Percentiles rank a stretch among this genome's conserved stretches.
These are phyloP conservation scores for Gallinago paraguaiae DNA, from an alignment of 2,113 vertebrate genomes.

Conservation along the genomic window DNA sequence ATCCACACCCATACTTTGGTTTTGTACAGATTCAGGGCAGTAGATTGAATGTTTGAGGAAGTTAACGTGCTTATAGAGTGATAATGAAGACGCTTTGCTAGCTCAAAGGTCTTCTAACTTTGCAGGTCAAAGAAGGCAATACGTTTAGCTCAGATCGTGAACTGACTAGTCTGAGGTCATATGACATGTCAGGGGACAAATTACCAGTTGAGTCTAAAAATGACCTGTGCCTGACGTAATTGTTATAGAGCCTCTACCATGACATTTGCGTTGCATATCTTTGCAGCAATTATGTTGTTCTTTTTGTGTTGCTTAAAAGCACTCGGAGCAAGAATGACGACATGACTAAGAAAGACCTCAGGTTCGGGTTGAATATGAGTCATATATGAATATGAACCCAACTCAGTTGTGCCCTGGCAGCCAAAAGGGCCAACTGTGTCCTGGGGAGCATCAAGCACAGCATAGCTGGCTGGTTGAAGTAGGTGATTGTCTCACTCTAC, in stretches of 20 bases:
- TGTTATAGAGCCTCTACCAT: neutral
- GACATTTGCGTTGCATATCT: conserved; percentile 31
- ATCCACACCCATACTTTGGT: neutral
- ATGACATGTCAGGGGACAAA: conserved; percentile 1
- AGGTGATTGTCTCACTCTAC: neutral
- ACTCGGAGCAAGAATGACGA: neutral
- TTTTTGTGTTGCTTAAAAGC: neutral
- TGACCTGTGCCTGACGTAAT: neutral
- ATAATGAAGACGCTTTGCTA: neutral
- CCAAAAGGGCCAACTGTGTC: fast-evolving
- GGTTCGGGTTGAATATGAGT: neutral
- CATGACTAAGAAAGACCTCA: neutral
- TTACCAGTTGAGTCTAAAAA: neutral
- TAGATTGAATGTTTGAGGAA: neutral
- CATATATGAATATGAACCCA: neutral
- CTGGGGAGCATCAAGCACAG: neutral
- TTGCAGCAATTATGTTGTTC: neutral
- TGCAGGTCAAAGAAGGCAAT: neutral
- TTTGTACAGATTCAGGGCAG: neutral
- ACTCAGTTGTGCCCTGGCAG: neutral
- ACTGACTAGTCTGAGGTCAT: neutral
- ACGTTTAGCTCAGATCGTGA: neutral
- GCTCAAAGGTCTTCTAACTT: neutral
- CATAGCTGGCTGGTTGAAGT: fast-evolving
- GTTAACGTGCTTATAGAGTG: neutral